Base-by-base conservation (phyloP, 2,888 invertebrate species). In the Dynastes hyllus region DNA sequence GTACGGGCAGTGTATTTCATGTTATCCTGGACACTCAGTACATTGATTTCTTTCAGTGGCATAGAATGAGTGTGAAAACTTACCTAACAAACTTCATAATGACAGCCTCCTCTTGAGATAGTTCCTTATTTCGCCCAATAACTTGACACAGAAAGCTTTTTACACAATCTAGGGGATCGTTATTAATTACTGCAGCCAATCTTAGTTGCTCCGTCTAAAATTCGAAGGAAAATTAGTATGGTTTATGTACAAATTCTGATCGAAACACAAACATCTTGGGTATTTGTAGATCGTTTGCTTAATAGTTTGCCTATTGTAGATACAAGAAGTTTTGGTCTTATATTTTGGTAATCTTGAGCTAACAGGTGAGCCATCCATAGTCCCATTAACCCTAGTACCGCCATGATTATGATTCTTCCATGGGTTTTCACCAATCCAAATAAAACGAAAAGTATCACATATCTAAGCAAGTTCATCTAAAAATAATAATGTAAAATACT, bases 361-460 rank as follows among this genome's bases (percentile, higher is more conserved):
- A 90, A 84, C 58, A 87, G 87, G 77, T 90, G 90, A 51, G 90
- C 83, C 88, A 90, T 87, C 88, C 89, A 91, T 80, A 91, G 82
- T 11, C 90, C 90, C 13, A 88, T 88, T 75, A 91, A 84, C 13
- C 90, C 90, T 77, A 90, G 83, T 11, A 86, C 87, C 8, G 89
- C 89, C 78, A 90, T 82, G 53, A 90, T 81, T 11, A 89, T 86
- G 53, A 90, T 78, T 80, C 87, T 86, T 53, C 90, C 87, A 82
- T 88, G 88, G 45, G 88, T 84, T 58, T 88, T 88, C 16, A 86
- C 86, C 22, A 87, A 78, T 27, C 88, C 88, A 58, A 85, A 81
- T 77, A 82, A 73, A 13, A 83, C 40, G 22, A 85, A 53, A 16
- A 86, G 70, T 16, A 84, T 71, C 22, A 85, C 22, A 78, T 80